phyloP scores from a whole-genome alignment of 1,140 invertebrate genomes.

The Platyscapa corneri region DNA sequence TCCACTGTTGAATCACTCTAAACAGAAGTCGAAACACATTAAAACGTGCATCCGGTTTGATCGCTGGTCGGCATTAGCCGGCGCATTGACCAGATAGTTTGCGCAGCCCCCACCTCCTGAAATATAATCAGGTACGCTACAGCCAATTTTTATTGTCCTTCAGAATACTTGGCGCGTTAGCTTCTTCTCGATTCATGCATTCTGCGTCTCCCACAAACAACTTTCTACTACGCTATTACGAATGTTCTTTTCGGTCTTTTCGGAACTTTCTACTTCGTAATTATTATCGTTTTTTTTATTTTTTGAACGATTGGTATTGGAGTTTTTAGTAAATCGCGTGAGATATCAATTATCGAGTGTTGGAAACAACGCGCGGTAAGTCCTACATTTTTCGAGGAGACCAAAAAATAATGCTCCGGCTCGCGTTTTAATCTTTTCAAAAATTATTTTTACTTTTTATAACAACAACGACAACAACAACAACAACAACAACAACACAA shows the following conservation, averaged over 20 bases:
- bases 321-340: background rate
- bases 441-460: background rate
- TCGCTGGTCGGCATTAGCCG: background rate
- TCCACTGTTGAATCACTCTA: too few relatives aligned
- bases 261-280: background rate
- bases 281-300: background rate
- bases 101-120: conserved; percentile 2
- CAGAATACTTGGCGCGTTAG: background rate
- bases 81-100: background rate
- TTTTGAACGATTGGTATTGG: background rate
- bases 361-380: background rate
- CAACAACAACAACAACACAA: too few relatives aligned
- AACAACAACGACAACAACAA: too few relatives aligned
- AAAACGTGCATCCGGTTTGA: conserved; percentile 18
- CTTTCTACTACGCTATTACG: background rate
- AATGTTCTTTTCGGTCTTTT: too few relatives aligned
- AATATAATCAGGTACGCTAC: conserved; percentile 12
- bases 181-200: background rate
- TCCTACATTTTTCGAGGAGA: background rate
- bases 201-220: background rate
- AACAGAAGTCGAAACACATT: background rate
- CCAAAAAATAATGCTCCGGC: background rate
- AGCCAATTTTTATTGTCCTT: conserved; percentile 22
- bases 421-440: background rate
- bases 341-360: background rate